A percentile compares a stretch with the other conserved stretches of the same genome.
These are phyloP conservation scores for Griposia aprilina DNA, from an alignment of 2,888 invertebrate species.

Conservation along the genomic window DNA sequence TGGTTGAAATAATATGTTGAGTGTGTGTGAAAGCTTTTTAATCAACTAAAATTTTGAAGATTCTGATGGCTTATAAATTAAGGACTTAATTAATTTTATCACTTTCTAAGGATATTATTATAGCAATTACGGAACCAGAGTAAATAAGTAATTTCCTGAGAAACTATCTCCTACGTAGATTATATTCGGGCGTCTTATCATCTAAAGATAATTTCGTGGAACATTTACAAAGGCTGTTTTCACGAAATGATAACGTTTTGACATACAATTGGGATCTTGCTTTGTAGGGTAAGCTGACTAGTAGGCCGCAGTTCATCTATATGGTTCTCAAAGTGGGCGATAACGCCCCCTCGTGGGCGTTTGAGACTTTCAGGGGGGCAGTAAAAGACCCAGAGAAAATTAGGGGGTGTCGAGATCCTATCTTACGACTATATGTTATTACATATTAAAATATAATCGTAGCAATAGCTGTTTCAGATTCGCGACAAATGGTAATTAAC, in stretches of 20 bases:
- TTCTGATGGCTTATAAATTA: neutral
- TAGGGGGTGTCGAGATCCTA: no score
- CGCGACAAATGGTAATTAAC: no score
- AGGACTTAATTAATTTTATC: neutral
- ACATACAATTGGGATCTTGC: neutral
- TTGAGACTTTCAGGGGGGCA: no score
- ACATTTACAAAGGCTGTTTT: neutral
- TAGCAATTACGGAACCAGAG: neutral
- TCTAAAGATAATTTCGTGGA: slow-evolving; percentile 8
- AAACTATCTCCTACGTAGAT: neutral
- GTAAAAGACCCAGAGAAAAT: no score
- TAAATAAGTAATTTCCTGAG: neutral
- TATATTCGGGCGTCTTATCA: neutral
- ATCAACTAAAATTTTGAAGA: neutral
- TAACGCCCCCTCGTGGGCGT: no score
- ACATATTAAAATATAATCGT: no score
- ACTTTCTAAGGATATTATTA: neutral
- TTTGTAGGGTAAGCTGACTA: neutral
- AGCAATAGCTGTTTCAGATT: no score
- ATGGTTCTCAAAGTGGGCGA: no score
- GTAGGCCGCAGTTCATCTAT: neutral
- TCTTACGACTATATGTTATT: no score
- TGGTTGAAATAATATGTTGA: neutral
- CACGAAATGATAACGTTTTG: neutral
- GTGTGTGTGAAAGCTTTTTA: neutral